These are phyloP conservation scores for Hemithea aestivaria DNA, from an alignment of 2,888 invertebrate species.

Conservation along the genomic window DNA sequence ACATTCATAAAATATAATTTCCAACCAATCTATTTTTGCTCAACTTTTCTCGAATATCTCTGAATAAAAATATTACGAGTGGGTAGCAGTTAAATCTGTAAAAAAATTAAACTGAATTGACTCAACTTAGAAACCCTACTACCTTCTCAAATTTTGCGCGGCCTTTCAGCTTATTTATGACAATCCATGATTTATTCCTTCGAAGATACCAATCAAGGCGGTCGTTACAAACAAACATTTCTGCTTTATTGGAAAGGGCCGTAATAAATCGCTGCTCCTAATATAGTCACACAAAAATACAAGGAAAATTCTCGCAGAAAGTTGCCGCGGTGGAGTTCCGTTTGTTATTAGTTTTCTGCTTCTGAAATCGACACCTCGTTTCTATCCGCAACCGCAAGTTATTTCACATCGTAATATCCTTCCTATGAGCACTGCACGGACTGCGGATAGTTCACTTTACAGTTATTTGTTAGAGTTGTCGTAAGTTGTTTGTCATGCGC, in stretches of 20 bases:
- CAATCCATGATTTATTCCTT: constrained; percentile 4
- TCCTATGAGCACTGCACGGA: too few species aligned
- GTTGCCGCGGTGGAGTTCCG: not conserved
- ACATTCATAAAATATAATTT: too few species aligned
- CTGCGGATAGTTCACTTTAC: too few species aligned
- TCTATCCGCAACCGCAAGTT: constrained; percentile 1
- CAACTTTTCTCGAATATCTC: too few species aligned
- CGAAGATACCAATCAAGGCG: constrained; percentile 9
- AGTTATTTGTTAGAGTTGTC: too few species aligned
- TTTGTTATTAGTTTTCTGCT: not conserved
- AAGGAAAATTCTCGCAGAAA: constrained; percentile 8
- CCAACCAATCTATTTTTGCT: too few species aligned
- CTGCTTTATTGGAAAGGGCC: constrained; percentile 4
- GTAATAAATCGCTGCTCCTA: not conserved
- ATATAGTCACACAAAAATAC: constrained; percentile 5
- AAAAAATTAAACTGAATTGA: too few species aligned
- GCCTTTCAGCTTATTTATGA: constrained; percentile 9
- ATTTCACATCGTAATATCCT: not conserved
- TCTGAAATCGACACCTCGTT: constrained; percentile 6
- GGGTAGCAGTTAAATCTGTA: too few species aligned
- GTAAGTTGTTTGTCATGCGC: constrained; percentile 5
- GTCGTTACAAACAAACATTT: constrained; percentile 3
- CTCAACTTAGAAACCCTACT: too few species aligned
- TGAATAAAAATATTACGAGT: too few species aligned
- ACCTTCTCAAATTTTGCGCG: constrained; percentile 6